Base-by-base conservation (phyloP, 2,113 vertebrate species). In the Coptodon bakossiorum region DNA sequence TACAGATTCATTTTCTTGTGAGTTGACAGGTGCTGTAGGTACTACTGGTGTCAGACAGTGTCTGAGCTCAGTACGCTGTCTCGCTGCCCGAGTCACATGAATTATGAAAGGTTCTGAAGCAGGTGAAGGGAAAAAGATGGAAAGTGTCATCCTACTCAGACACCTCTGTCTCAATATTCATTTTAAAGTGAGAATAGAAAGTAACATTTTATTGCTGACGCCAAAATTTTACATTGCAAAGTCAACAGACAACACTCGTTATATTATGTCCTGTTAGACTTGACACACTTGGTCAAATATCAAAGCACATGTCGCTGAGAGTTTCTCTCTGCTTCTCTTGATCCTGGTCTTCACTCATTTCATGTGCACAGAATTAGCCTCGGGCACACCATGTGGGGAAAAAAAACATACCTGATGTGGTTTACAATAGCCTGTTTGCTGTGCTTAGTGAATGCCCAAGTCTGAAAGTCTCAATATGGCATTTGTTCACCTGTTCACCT, bases 61-160 rank as follows among this genome's bases (percentile, higher is more conserved):
- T 76, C n/a, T 12, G 59, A 68, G 79, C 59, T 88, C 54, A 14
- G 43, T 53, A 12, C 2, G 6, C 27, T 38, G 45, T 63, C 45
- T 82, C 54, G 54, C 54, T 36, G 83, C 68, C 2, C 5, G 1
- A 48, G 73, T 71, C 17, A 36, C 40, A 90, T 90, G 38, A 87
- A 88, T 92, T 84, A 84, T 90, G 27, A 81, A 85, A 82, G 34
- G 17, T 73, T 71, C 76, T 68, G n/a, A 22, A 76, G 59, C 10
- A 78, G 45, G 10, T 34, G 82, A 86, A 45, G 16, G 48, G 50
- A 78, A 68, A 56, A 27, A 54, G 34, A 73, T 59, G 27, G n/a
- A 45, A 57, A 22, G 34, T 63, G 48, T 38, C 40, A 50, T 43
- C 11, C 17, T 27, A 22, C 17, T 79, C 43, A 56, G 61, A 45